Evolutionary conservation across 1,140 invertebrate species (phyloP), one percentile per base, ranked within the genome.

Genomic region (Charaxes varanes): DNA sequence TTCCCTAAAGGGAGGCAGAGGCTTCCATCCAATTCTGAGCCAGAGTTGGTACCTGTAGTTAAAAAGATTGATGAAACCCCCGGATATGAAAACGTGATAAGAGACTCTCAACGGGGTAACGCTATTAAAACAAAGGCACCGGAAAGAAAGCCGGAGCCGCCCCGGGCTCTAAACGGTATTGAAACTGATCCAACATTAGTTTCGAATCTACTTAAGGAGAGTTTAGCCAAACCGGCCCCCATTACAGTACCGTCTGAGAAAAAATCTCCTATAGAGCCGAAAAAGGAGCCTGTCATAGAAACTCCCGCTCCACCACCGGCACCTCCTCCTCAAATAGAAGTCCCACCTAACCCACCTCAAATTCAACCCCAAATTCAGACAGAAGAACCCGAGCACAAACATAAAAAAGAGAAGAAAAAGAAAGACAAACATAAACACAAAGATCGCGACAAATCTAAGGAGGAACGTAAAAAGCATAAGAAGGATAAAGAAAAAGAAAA

Each of bases 371-470:
- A 33, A 10, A 30, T 45, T 0, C 62, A 51, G 21, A 47, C 51
- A 6, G 66, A 69, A 6, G 55, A 62, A 5, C 3, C 55, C 1
- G 73, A 76, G 22, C 72, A 73, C 47, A 82, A 70, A 61, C 76
- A 74, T 24, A 80, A 82, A 30, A 82, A 85, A 15, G 80, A 84
- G 36, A 84, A 85, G 44, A 84, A 85, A 57, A 85, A 85, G 54
- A 85, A 85, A 30, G 80, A 84, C 16, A 85, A 85, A 65, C 80
- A 85, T 54, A 85, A 85, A 69, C 81, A 85, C 51, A 85, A 85
- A 53, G 80, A 85, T 48, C 62, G 76, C 18, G 80, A 85, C 57
- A 84, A 83, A 53, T 63, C 60, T 0, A 79, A 81, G 32, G 81
- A 84, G 19, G 80, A 85, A 37, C 47, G 70, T 2, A 80, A 82